These are phyloP conservation scores for Hydrolagus colliei DNA, from an alignment of 2,797 vertebrate species.

Conservation along the genomic window DNA sequence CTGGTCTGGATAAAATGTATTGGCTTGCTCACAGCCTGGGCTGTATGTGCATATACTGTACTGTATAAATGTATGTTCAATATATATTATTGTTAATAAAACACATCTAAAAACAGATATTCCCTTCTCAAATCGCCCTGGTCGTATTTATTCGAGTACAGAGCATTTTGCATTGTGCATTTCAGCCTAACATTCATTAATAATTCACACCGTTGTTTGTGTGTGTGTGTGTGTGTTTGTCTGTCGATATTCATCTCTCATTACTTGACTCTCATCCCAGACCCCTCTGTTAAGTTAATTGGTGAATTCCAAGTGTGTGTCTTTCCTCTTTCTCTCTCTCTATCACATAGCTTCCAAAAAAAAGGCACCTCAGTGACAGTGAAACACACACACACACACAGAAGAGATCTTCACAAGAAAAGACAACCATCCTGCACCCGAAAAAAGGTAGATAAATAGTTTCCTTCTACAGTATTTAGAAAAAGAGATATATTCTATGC, in stretches of 20 bases:
- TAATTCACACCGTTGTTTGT: conserved; percentile 6
- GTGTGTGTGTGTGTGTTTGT: conserved; percentile 1
- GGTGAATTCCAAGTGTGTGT: not conserved
- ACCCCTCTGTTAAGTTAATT: conserved; percentile 21
- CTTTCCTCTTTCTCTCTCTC: too few relatives aligned
- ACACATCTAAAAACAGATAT: not conserved
- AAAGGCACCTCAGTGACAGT: too few relatives aligned
- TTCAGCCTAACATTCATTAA: conserved; percentile 22
- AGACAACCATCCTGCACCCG: too few relatives aligned
- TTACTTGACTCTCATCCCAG: not conserved
- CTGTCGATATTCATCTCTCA: not conserved
- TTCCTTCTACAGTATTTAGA: too few relatives aligned
- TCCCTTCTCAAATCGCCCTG: conserved; percentile 5
- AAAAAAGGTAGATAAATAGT: too few relatives aligned
- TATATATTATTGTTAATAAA: not conserved
- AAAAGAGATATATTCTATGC: too few relatives aligned
- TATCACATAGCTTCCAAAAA: too few relatives aligned
- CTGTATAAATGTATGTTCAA: not conserved
- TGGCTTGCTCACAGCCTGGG: not conserved
- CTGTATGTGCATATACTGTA: not conserved
- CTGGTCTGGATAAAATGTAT: not conserved
- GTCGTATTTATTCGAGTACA: not conserved
- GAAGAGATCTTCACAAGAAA: too few relatives aligned
- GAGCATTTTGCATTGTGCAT: not conserved
- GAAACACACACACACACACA: too few relatives aligned